phyloP scores from a whole-genome alignment of 2,888 invertebrate genomes.

The Eilema griseolum region DNA sequence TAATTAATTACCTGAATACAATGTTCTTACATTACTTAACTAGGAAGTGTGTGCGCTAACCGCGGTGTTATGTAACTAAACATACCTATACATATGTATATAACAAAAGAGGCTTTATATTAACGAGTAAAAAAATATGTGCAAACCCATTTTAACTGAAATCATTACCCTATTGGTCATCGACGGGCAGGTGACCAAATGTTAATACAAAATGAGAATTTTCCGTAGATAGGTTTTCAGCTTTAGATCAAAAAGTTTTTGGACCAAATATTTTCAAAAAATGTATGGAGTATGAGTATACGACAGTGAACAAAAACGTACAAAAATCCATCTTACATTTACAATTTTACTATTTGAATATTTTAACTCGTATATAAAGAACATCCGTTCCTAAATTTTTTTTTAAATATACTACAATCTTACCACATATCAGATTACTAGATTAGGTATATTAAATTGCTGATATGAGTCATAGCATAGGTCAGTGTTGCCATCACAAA shows the following conservation, averaged over 20 bases:
- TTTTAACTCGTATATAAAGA: neutral
- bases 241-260: neutral
- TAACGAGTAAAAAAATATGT: conserved; percentile 34
- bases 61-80: conserved; percentile 33
- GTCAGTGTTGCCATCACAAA: conserved; percentile 44
- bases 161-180: neutral
- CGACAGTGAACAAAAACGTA: neutral
- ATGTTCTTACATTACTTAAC: conserved; percentile 46
- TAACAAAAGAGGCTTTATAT: conserved; percentile 30
- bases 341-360: no score
- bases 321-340: neutral
- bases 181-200: neutral
- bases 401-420: neutral
- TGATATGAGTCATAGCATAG: conserved; percentile 25
- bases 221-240: neutral
- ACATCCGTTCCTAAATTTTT: neutral
- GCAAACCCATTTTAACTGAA: neutral
- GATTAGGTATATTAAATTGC: neutral
- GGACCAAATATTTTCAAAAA: no score
- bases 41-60: conserved; percentile 41
- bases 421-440: conserved; percentile 8
- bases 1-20: conserved; percentile 44
- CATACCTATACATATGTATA: conserved; percentile 8
- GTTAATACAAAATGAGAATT: neutral
- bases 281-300: no score